Evolutionary conservation across 2,113 vertebrate species (phyloP).

Genomic region (Petrocephalus zakoni): DNA sequence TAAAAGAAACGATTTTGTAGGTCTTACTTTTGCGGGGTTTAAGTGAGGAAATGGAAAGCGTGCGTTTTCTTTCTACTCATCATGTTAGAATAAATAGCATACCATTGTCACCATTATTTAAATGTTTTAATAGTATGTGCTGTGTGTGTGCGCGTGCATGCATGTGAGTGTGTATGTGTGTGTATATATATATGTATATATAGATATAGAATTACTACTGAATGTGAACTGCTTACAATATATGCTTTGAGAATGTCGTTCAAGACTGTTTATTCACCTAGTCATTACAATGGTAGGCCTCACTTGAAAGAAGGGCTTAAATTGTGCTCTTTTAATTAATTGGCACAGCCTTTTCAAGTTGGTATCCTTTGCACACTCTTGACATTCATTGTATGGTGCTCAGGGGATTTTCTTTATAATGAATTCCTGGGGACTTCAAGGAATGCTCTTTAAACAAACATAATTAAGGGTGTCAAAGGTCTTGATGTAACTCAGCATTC

Average conservation of each 20-base stretch:
- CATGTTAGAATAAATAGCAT: neutral
- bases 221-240: neutral
- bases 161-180: neutral
- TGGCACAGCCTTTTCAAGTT: conserved; percentile 40
- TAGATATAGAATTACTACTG: neutral
- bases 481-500: conserved; percentile 41
- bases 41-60: neutral
- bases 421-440: conserved; percentile 46
- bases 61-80: neutral
- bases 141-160: neutral
- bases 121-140: neutral
- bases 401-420: conserved; percentile 45
- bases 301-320: conserved; percentile 44
- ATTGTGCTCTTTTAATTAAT: conserved; percentile 58
- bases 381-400: conserved; percentile 51
- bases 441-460: conserved; percentile 56
- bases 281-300: conserved; percentile 45
- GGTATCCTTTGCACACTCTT: conserved; percentile 48
- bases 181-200: neutral
- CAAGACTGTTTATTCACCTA: conserved; percentile 46
- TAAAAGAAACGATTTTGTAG: conserved; percentile 28
- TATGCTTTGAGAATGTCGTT: conserved; percentile 28
- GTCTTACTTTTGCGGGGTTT: conserved; percentile 17
- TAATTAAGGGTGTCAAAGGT: conserved; percentile 57
- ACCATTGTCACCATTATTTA: neutral